Conservation (phyloP, 2,888 invertebrate species). For the Rotaria sp. region DNA sequence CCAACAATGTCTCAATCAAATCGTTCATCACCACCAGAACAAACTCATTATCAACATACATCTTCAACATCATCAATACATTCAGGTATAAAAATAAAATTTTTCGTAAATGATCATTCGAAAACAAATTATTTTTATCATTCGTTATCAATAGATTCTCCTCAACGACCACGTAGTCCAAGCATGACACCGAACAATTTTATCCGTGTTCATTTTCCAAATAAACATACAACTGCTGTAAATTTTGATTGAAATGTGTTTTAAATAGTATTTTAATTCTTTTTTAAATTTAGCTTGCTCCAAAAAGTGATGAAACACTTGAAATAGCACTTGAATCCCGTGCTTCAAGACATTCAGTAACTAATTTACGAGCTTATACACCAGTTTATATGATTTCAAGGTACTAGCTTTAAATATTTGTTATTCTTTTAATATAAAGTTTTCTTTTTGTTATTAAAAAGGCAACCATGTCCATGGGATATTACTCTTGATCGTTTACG, state of each 20-base stretch:
- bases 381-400: constrained; percentile 18
- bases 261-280: neutral
- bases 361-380: constrained; percentile 4
- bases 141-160: neutral
- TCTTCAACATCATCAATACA: neutral
- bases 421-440: no score
- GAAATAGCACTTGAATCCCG: neutral
- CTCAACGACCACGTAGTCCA: constrained; percentile 1
- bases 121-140: neutral
- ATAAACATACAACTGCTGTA: constrained; percentile 29
- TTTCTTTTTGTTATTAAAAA: neutral
- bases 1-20: neutral
- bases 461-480: constrained; percentile 13
- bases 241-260: neutral
- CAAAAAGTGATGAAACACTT: constrained; percentile 10
- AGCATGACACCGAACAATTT: neutral
- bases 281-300: constrained; percentile 18
- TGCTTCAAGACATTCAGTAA: constrained; percentile 9
- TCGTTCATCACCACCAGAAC: neutral
- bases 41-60: neutral
- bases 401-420: neutral
- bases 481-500: neutral
- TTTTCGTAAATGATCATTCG: neutral
- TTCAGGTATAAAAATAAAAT: neutral
- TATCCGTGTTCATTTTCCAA: constrained; percentile 28